Evolutionary conservation across 1,140 invertebrate genomes (phyloP).

Genomic region (Thrips palmi): DNA sequence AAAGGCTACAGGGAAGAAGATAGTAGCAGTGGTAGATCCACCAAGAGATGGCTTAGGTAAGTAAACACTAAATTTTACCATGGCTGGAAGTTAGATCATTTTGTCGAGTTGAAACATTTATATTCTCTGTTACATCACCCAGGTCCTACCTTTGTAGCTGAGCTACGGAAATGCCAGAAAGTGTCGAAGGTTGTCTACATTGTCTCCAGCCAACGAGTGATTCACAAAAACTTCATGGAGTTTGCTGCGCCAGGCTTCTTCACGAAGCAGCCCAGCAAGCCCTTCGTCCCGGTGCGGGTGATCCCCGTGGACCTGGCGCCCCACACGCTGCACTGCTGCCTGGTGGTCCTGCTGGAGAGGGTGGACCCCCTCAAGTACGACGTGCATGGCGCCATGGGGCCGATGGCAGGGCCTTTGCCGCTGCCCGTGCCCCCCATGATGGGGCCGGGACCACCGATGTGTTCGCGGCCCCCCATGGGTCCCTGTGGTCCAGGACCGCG

Average conservation of each 20-base stretch:
- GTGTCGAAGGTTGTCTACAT: slow-evolving; percentile 74
- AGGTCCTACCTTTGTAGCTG: slow-evolving; percentile 61
- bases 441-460: too few species aligned
- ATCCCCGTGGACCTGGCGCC: slow-evolving; percentile 89
- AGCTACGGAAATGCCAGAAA: slow-evolving; percentile 51
- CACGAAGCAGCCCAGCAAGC: slow-evolving; percentile 44
- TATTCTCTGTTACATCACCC: slow-evolving; percentile 19
- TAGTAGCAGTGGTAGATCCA: slow-evolving; percentile 87
- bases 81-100: not conserved
- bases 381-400: too few species aligned
- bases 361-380: too few species aligned
- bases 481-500: too few species aligned
- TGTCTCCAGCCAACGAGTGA: slow-evolving; percentile 73
- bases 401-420: too few species aligned
- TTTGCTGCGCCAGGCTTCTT: slow-evolving; percentile 57
- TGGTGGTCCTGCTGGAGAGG: slow-evolving; percentile 66
- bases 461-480: too few species aligned
- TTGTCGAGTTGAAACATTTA: slow-evolving; percentile 5
- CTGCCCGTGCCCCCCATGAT: too few species aligned
- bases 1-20: slow-evolving; percentile 28
- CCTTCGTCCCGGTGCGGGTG: slow-evolving; percentile 60
- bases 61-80: slow-evolving; percentile 16
- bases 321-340: slow-evolving; percentile 74
- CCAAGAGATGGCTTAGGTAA: slow-evolving; percentile 78
- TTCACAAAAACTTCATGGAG: slow-evolving; percentile 80